phyloP scores from a whole-genome alignment of 2,888 invertebrate species.

The Alloplasta piceator region DNA sequence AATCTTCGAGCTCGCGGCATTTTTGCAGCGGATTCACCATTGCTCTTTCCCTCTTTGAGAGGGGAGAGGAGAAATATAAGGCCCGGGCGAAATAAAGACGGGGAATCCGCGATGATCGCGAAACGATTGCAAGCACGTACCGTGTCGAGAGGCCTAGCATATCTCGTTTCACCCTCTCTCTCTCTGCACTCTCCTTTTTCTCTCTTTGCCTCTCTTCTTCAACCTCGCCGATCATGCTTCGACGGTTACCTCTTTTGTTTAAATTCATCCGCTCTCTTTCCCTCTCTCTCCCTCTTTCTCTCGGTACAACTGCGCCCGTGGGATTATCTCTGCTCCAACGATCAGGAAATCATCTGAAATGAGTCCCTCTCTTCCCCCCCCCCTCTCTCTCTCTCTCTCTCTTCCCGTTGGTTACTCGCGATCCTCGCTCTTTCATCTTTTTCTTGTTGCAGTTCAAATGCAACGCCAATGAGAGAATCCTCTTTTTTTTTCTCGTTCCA shows the following conservation, averaged over 20 bases:
- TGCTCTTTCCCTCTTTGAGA: background rate
- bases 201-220: slow-evolving; percentile 31
- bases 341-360: slow-evolving; percentile 76
- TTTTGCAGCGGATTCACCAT: slow-evolving; percentile 2
- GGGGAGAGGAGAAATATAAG: slow-evolving; percentile 5
- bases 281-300: slow-evolving; percentile 16
- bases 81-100: slow-evolving; percentile 61
- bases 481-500: slow-evolving; percentile 8
- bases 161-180: slow-evolving; percentile 5
- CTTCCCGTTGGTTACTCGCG: slow-evolving; percentile 22
- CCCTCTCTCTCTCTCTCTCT: background rate
- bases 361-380: slow-evolving; percentile 44
- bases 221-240: slow-evolving; percentile 74
- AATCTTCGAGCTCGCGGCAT: slow-evolving; percentile 28
- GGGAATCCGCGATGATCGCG: slow-evolving; percentile 58
- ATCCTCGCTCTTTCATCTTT: slow-evolving; percentile 63
- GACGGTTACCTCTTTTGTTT: slow-evolving; percentile 79
- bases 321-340: slow-evolving; percentile 79
- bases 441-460: slow-evolving; percentile 22
- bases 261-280: slow-evolving; percentile 76
- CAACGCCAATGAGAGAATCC: slow-evolving; percentile 50
- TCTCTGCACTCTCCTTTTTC: slow-evolving; percentile 29
- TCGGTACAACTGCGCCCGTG: slow-evolving; percentile 67
- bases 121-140: slow-evolving; percentile 63
- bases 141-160: slow-evolving; percentile 49